Conservation (phyloP, 2,797 vertebrate species). For the Mormyrus proboscirostris region DNA sequence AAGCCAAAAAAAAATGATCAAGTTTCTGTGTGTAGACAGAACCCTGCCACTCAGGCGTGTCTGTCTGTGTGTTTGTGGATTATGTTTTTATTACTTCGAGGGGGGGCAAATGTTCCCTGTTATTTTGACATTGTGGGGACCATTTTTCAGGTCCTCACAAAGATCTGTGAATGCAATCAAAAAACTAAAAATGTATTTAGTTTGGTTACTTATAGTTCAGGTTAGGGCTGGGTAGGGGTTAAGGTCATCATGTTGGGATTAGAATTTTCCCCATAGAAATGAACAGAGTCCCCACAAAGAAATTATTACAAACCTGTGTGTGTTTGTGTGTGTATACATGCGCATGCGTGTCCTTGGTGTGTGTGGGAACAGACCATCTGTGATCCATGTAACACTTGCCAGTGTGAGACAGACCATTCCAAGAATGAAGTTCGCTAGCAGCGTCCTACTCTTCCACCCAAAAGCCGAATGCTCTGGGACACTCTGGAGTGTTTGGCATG, state of each 20-base stretch:
- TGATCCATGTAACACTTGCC: not conserved
- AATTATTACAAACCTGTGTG: not conserved
- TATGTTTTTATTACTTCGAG: not conserved
- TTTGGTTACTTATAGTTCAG: not conserved
- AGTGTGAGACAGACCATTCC: not conserved
- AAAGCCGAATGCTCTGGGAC: not conserved
- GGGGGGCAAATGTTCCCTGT: no score
- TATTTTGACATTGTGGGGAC: not conserved
- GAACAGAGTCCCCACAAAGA: not conserved
- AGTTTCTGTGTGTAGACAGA: not conserved
- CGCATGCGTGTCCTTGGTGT: not conserved
- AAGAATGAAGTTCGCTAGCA: not conserved
- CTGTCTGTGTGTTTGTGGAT: not conserved
- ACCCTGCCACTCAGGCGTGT: not conserved
- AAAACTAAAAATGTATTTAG: not conserved
- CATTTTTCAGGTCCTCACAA: not conserved
- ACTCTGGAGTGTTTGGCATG: constrained; percentile 6
- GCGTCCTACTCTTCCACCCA: not conserved
- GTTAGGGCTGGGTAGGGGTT: not conserved
- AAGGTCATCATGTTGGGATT: not conserved
- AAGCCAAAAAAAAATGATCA: not conserved
- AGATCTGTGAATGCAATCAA: not conserved
- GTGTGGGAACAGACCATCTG: constrained; percentile 7
- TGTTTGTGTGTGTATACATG: not conserved
- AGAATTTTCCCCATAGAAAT: not conserved